These are phyloP conservation scores for Brachyhypopomus occidentalis DNA, from an alignment of 2,113 vertebrate genomes.

Conservation along the genomic window DNA sequence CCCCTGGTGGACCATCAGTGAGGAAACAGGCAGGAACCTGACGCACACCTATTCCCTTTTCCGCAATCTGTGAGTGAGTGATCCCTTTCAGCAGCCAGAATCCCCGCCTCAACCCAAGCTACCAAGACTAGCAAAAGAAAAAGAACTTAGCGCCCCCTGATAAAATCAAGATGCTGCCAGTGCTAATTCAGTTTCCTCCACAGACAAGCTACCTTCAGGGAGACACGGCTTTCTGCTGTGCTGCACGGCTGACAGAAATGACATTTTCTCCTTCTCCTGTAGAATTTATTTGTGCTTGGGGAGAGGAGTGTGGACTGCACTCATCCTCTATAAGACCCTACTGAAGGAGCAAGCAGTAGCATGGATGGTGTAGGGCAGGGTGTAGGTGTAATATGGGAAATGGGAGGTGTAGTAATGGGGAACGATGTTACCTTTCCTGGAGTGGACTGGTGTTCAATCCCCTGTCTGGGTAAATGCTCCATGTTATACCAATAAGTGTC, in stretches of 20 bases:
- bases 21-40: conserved; percentile 55
- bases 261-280: conserved; percentile 40
- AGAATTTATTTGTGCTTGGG: conserved; percentile 52
- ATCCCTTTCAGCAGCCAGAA: conserved; percentile 6
- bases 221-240: conserved; percentile 36
- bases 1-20: conserved; percentile 33
- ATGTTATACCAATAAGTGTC: no score
- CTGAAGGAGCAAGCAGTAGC: conserved; percentile 38
- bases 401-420: conserved; percentile 8
- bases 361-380: conserved; percentile 55
- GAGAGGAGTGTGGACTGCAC: conserved; percentile 41
- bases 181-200: conserved; percentile 30
- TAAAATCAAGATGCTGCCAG: conserved; percentile 6
- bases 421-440: no score
- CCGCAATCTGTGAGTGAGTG: background rate
- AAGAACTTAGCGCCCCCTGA: conserved; percentile 13
- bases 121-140: conserved; percentile 23
- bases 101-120: conserved; percentile 49
- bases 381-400: conserved; percentile 60
- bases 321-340: conserved; percentile 16
- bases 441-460: no score
- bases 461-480: no score
- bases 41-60: conserved; percentile 55
- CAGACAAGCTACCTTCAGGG: conserved; percentile 40
- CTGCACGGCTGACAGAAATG: conserved; percentile 54